phyloP scores from a whole-genome alignment of 53 echinoderm and acorn worm genomes.

The Crossaster papposus region DNA sequence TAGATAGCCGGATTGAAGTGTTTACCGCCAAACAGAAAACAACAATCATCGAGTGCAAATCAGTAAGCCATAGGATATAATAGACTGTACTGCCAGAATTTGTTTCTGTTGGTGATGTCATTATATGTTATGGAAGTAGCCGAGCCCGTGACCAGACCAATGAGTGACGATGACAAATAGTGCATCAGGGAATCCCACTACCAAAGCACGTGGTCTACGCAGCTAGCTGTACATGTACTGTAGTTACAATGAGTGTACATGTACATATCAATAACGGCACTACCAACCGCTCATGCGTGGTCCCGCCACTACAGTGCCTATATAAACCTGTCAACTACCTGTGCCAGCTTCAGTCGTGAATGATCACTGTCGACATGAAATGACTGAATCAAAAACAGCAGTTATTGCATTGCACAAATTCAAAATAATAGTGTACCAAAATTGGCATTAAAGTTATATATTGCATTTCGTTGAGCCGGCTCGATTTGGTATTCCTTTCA shows the following conservation, averaged over 20 bases:
- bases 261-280: neutral
- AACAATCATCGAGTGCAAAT: neutral
- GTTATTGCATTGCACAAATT: neutral
- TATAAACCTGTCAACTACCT: neutral
- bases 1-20: neutral
- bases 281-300: slow-evolving; percentile 1
- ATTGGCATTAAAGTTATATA: neutral
- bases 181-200: neutral
- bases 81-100: neutral
- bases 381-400: neutral
- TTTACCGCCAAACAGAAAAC: neutral
- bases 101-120: neutral
- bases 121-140: neutral
- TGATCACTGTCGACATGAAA: neutral
- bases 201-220: neutral
- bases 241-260: neutral
- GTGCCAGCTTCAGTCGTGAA: neutral
- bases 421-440: neutral
- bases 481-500: neutral
- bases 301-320: neutral
- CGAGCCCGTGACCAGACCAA: slow-evolving; percentile 1
- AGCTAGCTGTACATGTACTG: too few relatives aligned
- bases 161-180: neutral
- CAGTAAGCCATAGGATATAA: neutral
- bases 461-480: too few relatives aligned